Conservation (phyloP, 2,113 vertebrate species). For the Myotis lucifugus region DNA sequence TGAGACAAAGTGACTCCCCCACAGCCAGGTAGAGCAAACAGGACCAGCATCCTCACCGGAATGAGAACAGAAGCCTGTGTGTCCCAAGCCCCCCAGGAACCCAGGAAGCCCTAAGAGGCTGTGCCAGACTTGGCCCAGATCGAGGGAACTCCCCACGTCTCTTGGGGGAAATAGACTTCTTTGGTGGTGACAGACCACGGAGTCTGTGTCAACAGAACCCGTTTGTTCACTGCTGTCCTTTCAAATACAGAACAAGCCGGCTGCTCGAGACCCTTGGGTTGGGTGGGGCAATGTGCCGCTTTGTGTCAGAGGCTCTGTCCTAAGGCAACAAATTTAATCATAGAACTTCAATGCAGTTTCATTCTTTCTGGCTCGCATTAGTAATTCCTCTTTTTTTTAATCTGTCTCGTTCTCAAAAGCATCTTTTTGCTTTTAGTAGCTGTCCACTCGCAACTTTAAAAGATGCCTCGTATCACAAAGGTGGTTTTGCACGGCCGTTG, state of each 20-base stretch:
- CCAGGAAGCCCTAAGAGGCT: background rate
- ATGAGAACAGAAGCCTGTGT: rapidly evolving
- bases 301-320: background rate
- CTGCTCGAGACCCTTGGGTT: background rate
- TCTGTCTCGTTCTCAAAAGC: background rate
- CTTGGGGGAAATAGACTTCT: background rate
- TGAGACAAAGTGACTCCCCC: background rate
- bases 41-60: background rate
- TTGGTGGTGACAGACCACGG: background rate
- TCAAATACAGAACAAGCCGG: background rate
- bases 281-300: background rate
- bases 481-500: rapidly evolving
- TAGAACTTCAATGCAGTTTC: background rate
- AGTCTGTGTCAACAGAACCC: background rate
- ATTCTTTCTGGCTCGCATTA: background rate
- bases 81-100: background rate
- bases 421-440: background rate
- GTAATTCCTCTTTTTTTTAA: too few species aligned
- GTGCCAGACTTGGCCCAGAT: background rate
- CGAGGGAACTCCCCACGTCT: background rate
- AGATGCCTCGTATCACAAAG: background rate
- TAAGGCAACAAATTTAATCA: background rate
- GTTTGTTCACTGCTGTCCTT: background rate
- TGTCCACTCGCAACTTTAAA: background rate
- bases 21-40: background rate